These are phyloP conservation scores for Macrophya alboannulata DNA, from an alignment of 2,888 invertebrate species.

Conservation along the genomic window DNA sequence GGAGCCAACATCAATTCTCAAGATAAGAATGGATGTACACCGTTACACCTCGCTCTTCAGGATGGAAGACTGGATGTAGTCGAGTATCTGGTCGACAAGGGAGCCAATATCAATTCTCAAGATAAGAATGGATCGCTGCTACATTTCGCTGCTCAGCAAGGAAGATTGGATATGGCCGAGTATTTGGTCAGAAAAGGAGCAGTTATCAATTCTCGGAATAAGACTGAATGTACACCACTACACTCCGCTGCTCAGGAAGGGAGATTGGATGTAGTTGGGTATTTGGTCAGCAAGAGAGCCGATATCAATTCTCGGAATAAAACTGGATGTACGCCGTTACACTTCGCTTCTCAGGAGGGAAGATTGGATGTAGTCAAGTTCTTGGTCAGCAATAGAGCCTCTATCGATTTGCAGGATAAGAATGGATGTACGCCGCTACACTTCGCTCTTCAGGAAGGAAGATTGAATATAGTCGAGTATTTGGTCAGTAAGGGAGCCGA, in stretches of 20 bases:
- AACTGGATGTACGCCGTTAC: neutral
- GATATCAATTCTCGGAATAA: neutral
- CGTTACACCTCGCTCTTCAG: neutral
- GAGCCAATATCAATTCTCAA: neutral
- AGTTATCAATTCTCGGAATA: neutral
- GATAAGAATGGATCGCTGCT: neutral
- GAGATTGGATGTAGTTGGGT: neutral
- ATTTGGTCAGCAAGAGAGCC: neutral
- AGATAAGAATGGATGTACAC: neutral
- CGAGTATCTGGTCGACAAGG: neutral
- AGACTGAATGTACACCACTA: neutral
- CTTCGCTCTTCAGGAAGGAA: neutral
- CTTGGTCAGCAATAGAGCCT: neutral
- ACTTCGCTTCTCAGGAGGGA: neutral
- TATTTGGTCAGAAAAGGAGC: neutral
- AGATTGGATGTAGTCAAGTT: neutral
- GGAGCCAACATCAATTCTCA: neutral
- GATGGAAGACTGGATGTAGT: neutral
- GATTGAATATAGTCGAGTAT: neutral
- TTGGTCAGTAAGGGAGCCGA: neutral
- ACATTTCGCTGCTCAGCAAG: neutral
- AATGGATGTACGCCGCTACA: neutral
- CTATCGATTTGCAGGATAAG: neutral
- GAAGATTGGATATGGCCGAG: neutral
- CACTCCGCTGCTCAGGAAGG: neutral